phyloP scores from a whole-genome alignment of 2,113 vertebrate genomes.

The Bucco capensis region DNA sequence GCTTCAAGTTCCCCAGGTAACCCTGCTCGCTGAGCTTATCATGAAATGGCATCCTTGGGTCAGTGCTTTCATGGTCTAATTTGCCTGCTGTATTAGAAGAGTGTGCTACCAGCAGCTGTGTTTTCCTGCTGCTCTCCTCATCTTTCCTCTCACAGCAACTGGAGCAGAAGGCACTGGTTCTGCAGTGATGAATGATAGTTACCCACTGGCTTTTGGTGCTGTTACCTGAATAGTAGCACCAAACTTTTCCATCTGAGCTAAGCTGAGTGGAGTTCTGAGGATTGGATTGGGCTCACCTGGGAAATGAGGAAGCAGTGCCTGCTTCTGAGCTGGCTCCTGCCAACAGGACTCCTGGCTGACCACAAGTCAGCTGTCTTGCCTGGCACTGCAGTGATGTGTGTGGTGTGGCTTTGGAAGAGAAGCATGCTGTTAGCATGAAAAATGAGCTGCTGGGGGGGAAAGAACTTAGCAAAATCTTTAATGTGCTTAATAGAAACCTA shows the following conservation, averaged over 20 bases:
- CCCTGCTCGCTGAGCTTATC: background rate
- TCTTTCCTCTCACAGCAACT: background rate
- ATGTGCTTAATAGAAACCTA: background rate
- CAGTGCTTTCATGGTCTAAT: fast-evolving
- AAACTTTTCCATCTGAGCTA: background rate
- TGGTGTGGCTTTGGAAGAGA: background rate
- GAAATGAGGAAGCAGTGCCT: background rate
- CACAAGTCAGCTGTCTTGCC: background rate
- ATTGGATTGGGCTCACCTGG: background rate
- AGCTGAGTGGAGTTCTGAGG: background rate
- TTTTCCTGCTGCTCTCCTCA: background rate
- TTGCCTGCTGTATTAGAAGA: fast-evolving
- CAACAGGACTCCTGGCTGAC: background rate
- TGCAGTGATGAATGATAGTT: background rate
- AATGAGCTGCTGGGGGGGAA: background rate
- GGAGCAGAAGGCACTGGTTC: background rate
- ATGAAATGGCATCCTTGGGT: background rate
- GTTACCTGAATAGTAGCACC: fast-evolving
- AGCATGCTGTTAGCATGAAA: background rate
- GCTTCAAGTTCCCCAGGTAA: background rate
- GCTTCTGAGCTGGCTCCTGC: fast-evolving
- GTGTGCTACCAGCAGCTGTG: fast-evolving
- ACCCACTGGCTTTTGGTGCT: background rate
- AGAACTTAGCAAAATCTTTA: background rate
- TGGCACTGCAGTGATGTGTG: fast-evolving